Evolutionary conservation across 2,113 vertebrate genomes (phyloP).

Genomic region (Atractosteus spatula): DNA sequence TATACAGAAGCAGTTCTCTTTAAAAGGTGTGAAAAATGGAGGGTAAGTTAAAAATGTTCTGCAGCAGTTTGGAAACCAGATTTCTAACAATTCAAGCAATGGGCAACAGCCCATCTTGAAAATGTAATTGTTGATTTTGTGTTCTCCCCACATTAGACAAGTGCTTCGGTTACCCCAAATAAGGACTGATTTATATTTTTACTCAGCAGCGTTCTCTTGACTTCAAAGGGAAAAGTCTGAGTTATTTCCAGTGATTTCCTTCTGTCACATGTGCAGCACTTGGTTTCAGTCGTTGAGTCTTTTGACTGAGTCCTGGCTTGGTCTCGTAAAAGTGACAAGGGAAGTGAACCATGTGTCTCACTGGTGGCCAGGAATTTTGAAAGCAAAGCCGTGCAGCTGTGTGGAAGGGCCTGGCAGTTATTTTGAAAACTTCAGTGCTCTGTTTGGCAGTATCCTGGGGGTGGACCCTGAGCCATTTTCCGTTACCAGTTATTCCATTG

Average conservation of each 20-base stretch:
- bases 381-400: constrained; percentile 3
- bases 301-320: constrained; percentile 10
- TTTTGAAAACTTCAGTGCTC: neutral
- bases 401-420: neutral
- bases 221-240: neutral
- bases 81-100: too few relatives aligned
- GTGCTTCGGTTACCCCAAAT: neutral
- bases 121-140: constrained; percentile 15
- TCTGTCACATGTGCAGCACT: neutral
- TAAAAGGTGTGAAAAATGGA: too few relatives aligned
- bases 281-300: neutral
- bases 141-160: constrained; percentile 23
- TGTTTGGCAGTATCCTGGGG: neutral
- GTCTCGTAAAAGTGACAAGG: constrained; percentile 3
- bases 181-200: neutral
- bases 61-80: too few relatives aligned
- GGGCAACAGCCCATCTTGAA: constrained; percentile 19
- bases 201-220: neutral
- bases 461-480: neutral
- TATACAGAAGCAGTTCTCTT: too few relatives aligned
- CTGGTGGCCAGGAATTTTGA: neutral
- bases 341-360: neutral
- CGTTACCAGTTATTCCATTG: neutral
- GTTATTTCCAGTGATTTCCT: neutral
- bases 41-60: too few relatives aligned